A percentile compares a stretch with the other conserved stretches of the same genome.
phyloP scores from a whole-genome alignment of 2,797 vertebrate species.

The Cryptoblepharus egeriae region DNA sequence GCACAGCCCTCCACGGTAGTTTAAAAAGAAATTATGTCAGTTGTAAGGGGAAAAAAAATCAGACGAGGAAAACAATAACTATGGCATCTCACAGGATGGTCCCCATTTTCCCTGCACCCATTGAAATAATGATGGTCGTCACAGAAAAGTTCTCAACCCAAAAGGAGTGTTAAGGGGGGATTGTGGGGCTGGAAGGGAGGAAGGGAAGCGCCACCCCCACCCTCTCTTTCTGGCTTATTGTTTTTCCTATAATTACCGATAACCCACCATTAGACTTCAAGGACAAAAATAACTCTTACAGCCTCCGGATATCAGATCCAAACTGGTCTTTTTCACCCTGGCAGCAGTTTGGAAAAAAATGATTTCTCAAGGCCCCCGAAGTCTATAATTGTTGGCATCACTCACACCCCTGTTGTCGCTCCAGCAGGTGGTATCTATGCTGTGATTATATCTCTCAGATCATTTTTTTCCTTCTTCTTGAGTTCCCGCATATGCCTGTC shows the following conservation, averaged over 20 bases:
- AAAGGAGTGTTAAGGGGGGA: slow-evolving; percentile 30
- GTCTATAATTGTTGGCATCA: slow-evolving; percentile 70
- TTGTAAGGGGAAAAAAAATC: slow-evolving; percentile 27
- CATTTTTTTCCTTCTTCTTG: no score
- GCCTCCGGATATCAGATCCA: slow-evolving; percentile 57
- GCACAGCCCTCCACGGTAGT: slow-evolving; percentile 12
- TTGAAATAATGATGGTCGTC: slow-evolving; percentile 51
- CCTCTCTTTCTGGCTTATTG: slow-evolving; percentile 49
- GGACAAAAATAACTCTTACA: slow-evolving; percentile 73
- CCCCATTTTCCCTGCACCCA: slow-evolving; percentile 21
- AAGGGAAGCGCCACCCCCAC: neutral
- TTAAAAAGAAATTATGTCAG: slow-evolving; percentile 48
- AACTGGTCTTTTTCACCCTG: slow-evolving; percentile 71
- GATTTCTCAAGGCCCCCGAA: slow-evolving; percentile 47
- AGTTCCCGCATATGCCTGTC: slow-evolving; percentile 12
- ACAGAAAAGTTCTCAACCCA: neutral
- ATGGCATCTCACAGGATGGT: neutral
- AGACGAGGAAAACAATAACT: slow-evolving; percentile 55
- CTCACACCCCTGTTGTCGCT: slow-evolving; percentile 44
- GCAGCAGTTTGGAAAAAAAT: slow-evolving; percentile 60
- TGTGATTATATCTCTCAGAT: slow-evolving; percentile 55
- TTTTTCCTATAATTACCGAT: slow-evolving; percentile 69
- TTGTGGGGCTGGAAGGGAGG: fast-evolving
- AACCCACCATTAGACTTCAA: slow-evolving; percentile 72
- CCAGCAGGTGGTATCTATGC: slow-evolving; percentile 44